Evolutionary conservation across 2,113 vertebrate species (phyloP).

Genomic region (Pholis gunnellus): DNA sequence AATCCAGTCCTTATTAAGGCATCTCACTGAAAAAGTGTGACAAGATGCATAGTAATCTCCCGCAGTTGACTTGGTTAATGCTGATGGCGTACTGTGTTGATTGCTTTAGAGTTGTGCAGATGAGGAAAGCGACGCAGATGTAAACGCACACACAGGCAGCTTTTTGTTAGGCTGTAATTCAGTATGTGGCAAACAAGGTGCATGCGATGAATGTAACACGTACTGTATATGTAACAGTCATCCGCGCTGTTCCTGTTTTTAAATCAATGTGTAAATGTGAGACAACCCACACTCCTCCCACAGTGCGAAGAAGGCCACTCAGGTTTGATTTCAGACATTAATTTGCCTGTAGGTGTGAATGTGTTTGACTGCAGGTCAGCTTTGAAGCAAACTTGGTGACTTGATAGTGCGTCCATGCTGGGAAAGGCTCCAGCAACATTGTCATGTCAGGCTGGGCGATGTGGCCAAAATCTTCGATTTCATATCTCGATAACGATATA

Average conservation of each 20-base stretch:
- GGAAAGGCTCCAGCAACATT: not conserved
- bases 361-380: not conserved
- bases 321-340: constrained; percentile 1
- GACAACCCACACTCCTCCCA: constrained; percentile 5
- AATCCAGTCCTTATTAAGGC: constrained; percentile 67
- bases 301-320: not conserved
- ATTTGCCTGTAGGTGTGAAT: not conserved
- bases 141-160: constrained; percentile 9
- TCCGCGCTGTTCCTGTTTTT: not conserved
- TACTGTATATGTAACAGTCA: not conserved
- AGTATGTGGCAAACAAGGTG: not conserved
- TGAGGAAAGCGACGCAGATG: not conserved
- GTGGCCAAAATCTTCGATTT: not conserved
- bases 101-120: constrained; percentile 29
- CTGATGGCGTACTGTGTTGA: constrained; percentile 22
- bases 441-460: not conserved
- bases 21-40: constrained; percentile 55
- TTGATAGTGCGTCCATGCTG: not conserved
- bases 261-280: constrained; percentile 11
- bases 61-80: constrained; percentile 40
- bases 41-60: constrained; percentile 51
- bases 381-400: not conserved
- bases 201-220: constrained; percentile 12
- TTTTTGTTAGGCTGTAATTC: not conserved
- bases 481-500: not conserved